Percentiles rank a stretch among this genome's conserved stretches.
Evolutionary conservation across 2,888 invertebrate species (phyloP).

Genomic region (Rhodophaea formosa): DNA sequence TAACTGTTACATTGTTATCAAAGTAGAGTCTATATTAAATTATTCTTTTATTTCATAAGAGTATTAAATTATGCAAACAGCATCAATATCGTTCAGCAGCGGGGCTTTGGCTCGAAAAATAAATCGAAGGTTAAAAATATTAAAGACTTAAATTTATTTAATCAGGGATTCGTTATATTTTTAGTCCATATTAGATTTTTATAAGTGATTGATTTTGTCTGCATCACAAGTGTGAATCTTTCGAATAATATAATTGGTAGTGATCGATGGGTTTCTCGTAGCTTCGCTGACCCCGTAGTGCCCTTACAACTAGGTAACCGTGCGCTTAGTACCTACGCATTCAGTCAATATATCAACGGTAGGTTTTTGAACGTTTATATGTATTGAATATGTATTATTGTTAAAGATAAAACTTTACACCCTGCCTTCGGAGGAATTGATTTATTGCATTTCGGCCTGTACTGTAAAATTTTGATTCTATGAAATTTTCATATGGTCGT

Average conservation of each 20-base stretch:
- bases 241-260: constrained; percentile 11
- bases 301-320: constrained; percentile 8
- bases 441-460: constrained; percentile 50
- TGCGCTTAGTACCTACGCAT: constrained; percentile 19
- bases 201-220: constrained; percentile 4
- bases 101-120: constrained; percentile 11
- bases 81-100: constrained; percentile 25
- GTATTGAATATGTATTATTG: constrained; percentile 25
- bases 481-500: constrained; percentile 30
- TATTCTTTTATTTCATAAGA: constrained; percentile 67
- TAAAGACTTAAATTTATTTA: not conserved
- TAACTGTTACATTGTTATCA: constrained; percentile 74
- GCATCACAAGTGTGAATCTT: constrained; percentile 12
- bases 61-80: constrained; percentile 42
- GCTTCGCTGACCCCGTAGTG: constrained; percentile 15
- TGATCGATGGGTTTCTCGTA: constrained; percentile 3
- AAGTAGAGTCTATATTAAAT: constrained; percentile 76
- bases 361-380: constrained; percentile 27
- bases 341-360: constrained; percentile 26
- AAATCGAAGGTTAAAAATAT: constrained; percentile 16
- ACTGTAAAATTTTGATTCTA: constrained; percentile 30
- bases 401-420: constrained; percentile 30
- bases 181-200: constrained; percentile 7
- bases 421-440: constrained; percentile 51
- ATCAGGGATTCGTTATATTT: constrained; percentile 1